These are phyloP conservation scores for Ophioninae sp. DNA, from an alignment of 2,888 invertebrate genomes.

Conservation along the genomic window DNA sequence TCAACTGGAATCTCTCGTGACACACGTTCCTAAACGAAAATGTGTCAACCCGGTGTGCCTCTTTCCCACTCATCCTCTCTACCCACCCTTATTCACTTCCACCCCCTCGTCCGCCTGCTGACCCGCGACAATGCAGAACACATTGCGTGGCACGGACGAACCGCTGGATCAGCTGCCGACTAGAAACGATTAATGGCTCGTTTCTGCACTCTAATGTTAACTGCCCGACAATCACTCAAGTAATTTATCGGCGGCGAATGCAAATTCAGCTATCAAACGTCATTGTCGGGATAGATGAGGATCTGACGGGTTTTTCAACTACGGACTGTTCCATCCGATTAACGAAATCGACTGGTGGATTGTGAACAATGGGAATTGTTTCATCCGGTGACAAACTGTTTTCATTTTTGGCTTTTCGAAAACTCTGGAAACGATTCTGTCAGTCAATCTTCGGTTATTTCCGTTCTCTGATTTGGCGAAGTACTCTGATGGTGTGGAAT, in stretches of 20 bases:
- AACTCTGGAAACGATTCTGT: no score
- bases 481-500: no score
- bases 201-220: constrained; percentile 49
- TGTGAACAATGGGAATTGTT: no score
- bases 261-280: constrained; percentile 20
- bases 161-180: constrained; percentile 57
- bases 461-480: no score
- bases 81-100: constrained; percentile 14
- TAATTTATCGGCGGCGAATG: constrained; percentile 36
- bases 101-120: constrained; percentile 28
- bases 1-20: constrained; percentile 62
- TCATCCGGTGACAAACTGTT: no score
- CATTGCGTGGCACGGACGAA: constrained; percentile 11
- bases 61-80: constrained; percentile 9
- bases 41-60: constrained; percentile 56
- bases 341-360: no score
- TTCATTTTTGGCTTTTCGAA: no score
- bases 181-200: constrained; percentile 54
- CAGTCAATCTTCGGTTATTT: no score
- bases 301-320: no score
- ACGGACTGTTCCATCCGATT: no score
- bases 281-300: not conserved
- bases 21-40: constrained; percentile 60
- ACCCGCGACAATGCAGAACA: constrained; percentile 36
- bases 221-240: constrained; percentile 41